phyloP scores from a whole-genome alignment of 2,113 vertebrate genomes.

The Phaetusa simplex region DNA sequence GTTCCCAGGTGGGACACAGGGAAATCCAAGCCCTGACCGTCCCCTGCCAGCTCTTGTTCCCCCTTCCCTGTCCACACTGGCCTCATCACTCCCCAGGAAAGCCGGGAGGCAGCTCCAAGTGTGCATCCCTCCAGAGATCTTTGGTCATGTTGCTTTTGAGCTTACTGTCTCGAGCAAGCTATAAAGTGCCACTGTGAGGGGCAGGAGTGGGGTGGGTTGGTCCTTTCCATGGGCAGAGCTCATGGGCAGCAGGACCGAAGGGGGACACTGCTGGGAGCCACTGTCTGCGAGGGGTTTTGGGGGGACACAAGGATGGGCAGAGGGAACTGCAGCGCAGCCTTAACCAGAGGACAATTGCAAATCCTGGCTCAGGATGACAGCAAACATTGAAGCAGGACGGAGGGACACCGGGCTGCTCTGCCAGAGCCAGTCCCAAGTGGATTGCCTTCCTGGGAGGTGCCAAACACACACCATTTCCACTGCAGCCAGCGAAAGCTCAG shows the following conservation, averaged over 20 bases:
- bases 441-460: neutral
- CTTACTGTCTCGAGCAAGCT: neutral
- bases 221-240: neutral
- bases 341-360: neutral
- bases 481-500: neutral
- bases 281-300: neutral
- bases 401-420: neutral
- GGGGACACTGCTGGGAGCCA: neutral
- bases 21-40: neutral
- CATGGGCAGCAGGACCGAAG: neutral
- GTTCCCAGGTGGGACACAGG: neutral
- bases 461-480: neutral
- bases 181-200: conserved; percentile 24
- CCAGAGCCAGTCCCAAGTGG: neutral
- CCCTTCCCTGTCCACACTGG: neutral
- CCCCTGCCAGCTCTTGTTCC: neutral
- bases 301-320: neutral
- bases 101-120: neutral
- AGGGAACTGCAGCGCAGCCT: neutral
- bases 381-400: neutral
- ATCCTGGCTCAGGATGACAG: neutral
- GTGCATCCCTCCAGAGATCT: neutral
- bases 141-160: neutral
- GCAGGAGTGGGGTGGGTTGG: neutral
- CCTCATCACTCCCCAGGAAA: neutral